Evolutionary conservation across 2,888 invertebrate genomes (phyloP), one percentile per base, ranked within the genome.

Genomic region (Laspeyria flexula): DNA sequence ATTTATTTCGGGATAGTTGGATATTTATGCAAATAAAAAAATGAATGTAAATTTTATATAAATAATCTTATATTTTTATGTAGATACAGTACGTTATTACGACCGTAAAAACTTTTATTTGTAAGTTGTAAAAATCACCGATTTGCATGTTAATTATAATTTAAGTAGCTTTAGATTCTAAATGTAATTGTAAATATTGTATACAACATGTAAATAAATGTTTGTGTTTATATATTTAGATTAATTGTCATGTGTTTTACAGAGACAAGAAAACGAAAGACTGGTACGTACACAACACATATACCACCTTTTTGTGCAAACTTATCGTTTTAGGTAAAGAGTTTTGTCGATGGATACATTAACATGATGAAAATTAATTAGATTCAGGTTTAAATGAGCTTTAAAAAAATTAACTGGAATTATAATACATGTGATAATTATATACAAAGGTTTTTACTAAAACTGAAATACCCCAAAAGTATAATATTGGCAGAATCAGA

Each of bases 261-360:
- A 85, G 85, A 84, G 59, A 56, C 77, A 67, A 78, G 72, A 63
- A 77, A 77, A 74, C 73, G 79, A 55, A 85, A 82, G 72, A 80
- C 60, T 60, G 85, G 85, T 85, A 85, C 72, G 84, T 84, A 84
- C 76, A 73, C 72, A 47, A 41, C 37, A 71, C 61, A 66, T 35
- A 51, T 55, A 47, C 15, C 52, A 54, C 43, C 33, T 40, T 33
- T 48, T 46, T 51, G 45, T 57, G 56, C 46, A 49, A 52, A n/a
- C 37, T 53, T 30, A 42, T 43, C 7, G 6, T 11, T 55, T 55
- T 49, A 13, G 52, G 49, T 48, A 50, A 39, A 57, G 34, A 42
- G 49, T 54, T 60, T 59, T 43, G 33, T 55, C 23, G 48, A 55
- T 44, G 48, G 42, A 13, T 13, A 41, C 21, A 12, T 35, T 30